Percentiles rank a stretch among this genome's conserved stretches.
Evolutionary conservation across 2,113 vertebrate genomes (phyloP).

Genomic region (Apus apus): DNA sequence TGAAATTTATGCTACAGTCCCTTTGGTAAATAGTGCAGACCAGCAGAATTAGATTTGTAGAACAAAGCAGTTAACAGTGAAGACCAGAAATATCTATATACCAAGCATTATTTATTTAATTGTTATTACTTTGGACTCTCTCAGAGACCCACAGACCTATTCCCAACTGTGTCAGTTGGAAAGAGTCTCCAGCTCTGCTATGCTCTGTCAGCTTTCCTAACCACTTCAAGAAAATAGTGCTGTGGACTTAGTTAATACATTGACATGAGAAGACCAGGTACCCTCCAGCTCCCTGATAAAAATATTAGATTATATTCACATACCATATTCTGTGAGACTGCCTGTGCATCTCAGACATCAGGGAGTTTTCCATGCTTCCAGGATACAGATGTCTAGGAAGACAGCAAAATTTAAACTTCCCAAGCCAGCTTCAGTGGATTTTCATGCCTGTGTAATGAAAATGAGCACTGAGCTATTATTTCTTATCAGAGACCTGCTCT

Average conservation of each 20-base stretch:
- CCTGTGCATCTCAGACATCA: background rate
- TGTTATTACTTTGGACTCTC: background rate
- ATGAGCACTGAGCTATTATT: background rate
- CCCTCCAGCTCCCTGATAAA: background rate
- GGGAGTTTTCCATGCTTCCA: background rate
- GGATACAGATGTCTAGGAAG: background rate
- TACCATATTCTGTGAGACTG: rapidly evolving
- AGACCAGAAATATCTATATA: background rate
- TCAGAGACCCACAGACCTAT: background rate
- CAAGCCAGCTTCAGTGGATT: background rate
- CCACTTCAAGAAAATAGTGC: background rate
- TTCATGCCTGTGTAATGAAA: background rate
- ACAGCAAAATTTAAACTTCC: background rate
- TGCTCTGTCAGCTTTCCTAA: background rate
- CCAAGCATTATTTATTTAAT: background rate
- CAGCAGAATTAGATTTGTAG: background rate
- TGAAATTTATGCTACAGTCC: background rate
- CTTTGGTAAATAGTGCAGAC: background rate
- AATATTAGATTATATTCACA: background rate
- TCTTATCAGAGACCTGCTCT: background rate
- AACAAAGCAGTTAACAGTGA: background rate
- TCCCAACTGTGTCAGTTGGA: no score
- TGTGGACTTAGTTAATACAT: background rate
- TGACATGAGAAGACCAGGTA: background rate
- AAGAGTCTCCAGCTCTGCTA: background rate